Conservation (phyloP, 35 echinoderm and acorn worm species). For the Diadema setosum region DNA sequence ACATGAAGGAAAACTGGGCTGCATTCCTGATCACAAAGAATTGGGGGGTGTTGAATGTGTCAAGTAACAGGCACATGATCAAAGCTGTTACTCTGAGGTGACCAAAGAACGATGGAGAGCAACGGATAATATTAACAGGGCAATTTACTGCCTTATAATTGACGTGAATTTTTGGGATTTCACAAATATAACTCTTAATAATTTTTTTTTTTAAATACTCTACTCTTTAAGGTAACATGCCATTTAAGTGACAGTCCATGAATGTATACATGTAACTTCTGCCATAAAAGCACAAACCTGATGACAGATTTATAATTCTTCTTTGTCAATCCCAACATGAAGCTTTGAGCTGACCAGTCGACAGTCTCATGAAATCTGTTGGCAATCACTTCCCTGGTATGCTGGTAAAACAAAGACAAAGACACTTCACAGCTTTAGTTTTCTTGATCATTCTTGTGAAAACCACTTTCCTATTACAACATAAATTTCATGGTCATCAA, state of each 20-base stretch:
- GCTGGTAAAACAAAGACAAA: neutral
- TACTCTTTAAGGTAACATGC: neutral
- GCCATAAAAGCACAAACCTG: slow-evolving; percentile 1
- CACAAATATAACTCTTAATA: neutral
- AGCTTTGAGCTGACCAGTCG: slow-evolving; percentile 59
- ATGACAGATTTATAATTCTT: slow-evolving; percentile 18
- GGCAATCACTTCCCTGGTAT: slow-evolving; percentile 12
- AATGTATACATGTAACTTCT: neutral
- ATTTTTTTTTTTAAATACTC: neutral
- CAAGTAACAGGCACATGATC: no score
- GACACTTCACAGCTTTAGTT: no score
- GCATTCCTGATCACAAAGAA: no score
- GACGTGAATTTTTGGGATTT: neutral
- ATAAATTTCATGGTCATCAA: neutral
- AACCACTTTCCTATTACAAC: no score
- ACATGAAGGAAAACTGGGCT: no score
- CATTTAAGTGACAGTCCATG: no score
- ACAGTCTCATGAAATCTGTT: slow-evolving; percentile 54
- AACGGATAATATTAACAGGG: no score
- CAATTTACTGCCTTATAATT: no score
- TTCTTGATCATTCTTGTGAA: no score
- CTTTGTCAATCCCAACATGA: slow-evolving; percentile 72
- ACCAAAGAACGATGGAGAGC: no score
- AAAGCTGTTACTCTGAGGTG: no score
- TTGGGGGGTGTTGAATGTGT: no score